Evolutionary conservation across 53 echinoderm and acorn worm genomes (phyloP).

Genomic region (Holothuria scabra): DNA sequence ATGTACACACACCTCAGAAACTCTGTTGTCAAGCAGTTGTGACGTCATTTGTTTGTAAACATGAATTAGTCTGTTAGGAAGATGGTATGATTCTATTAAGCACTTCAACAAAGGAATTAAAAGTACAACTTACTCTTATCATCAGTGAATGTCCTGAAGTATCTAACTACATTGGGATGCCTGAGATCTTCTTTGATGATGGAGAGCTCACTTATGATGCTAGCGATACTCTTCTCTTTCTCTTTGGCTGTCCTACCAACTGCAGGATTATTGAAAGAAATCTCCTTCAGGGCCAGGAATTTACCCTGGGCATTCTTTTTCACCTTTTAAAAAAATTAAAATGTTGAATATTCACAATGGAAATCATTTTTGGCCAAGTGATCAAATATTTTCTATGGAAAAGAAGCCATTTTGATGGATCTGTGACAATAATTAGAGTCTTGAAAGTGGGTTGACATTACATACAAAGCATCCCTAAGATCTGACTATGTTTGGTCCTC

Average conservation of each 20-base stretch:
- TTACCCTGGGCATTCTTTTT: conserved; percentile 88
- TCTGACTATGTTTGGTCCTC: too few species aligned
- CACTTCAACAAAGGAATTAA: too few species aligned
- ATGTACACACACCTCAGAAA: too few species aligned
- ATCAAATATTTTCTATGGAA: too few species aligned
- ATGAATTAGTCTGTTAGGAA: too few species aligned
- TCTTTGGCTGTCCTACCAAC: conserved; percentile 86
- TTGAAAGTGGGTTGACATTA: too few species aligned
- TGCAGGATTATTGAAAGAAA: conserved; percentile 88
- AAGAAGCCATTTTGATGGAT: too few species aligned
- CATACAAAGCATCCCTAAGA: too few species aligned
- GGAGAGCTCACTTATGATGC: conserved; percentile 91
- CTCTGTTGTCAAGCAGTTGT: too few species aligned
- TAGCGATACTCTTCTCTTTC: conserved; percentile 93
- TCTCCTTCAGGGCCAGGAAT: conserved; percentile 97
- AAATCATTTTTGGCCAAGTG: not conserved
- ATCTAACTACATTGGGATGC: conserved; percentile 92
- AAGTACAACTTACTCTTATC: conserved; percentile 54
- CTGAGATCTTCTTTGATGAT: conserved; percentile 94
- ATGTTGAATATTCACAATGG: not conserved
- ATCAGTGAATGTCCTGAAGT: conserved; percentile 94
- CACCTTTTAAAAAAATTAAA: conserved; percentile 54
- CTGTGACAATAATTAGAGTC: too few species aligned
- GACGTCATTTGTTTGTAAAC: too few species aligned
- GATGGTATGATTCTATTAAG: too few species aligned